These are phyloP conservation scores for Rhagium mordax DNA, from an alignment of 2,888 invertebrate species.

Conservation along the genomic window DNA sequence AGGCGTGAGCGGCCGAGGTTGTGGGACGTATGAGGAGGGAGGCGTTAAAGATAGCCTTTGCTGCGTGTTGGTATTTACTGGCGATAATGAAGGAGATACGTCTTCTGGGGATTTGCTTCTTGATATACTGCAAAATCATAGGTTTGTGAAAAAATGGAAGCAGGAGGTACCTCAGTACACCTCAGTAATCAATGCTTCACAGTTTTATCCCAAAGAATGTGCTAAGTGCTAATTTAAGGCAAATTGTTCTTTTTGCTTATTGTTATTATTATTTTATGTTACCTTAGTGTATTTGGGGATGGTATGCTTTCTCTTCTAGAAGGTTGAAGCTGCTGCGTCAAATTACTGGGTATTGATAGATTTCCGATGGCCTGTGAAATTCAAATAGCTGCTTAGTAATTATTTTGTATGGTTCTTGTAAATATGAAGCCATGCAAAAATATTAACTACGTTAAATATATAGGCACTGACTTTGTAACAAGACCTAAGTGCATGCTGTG, in stretches of 20 bases:
- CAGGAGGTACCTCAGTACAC: too few species aligned
- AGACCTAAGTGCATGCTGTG: neutral
- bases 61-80: slow-evolving; percentile 52
- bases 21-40: slow-evolving; percentile 59
- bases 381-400: neutral
- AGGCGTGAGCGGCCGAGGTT: slow-evolving; percentile 70
- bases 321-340: slow-evolving; percentile 76
- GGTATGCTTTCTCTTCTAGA: slow-evolving; percentile 79
- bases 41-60: slow-evolving; percentile 58
- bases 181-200: too few species aligned
- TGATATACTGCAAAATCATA: slow-evolving; percentile 33
- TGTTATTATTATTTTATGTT: slow-evolving; percentile 23
- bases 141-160: too few species aligned
- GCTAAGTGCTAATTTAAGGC: too few species aligned
- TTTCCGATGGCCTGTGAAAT: slow-evolving; percentile 82
- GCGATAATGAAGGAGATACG: slow-evolving; percentile 52
- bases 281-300: slow-evolving; percentile 71
- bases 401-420: neutral
- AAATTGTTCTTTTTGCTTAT: too few species aligned
- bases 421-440: neutral
- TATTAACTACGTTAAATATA: neutral
- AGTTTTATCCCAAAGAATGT: too few species aligned
- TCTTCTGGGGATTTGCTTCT: slow-evolving; percentile 48
- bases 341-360: slow-evolving; percentile 79
- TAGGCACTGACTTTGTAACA: neutral